Evolutionary conservation across 1,140 invertebrate genomes (phyloP).

Genomic region (Vanessa atalanta): DNA sequence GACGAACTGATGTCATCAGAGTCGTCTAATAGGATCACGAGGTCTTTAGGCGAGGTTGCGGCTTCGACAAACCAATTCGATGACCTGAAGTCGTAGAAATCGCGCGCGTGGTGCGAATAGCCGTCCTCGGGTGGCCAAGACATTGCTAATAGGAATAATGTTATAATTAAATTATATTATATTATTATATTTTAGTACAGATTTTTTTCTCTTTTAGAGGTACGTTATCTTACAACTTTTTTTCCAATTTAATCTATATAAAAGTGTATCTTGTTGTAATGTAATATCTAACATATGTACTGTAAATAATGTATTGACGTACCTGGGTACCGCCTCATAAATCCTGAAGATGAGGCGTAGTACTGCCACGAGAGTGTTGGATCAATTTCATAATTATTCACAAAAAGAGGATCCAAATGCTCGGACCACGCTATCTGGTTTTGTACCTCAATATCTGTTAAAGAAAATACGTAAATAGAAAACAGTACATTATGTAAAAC

Average conservation of each 20-base stretch:
- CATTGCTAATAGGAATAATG: constrained; percentile 55
- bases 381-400: constrained; percentile 95
- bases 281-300: too few species aligned
- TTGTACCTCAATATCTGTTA: constrained; percentile 87
- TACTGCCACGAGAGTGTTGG: constrained; percentile 97
- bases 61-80: constrained; percentile 97
- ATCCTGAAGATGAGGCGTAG: constrained; percentile 95
- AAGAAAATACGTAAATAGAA: constrained; percentile 18
- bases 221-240: too few species aligned
- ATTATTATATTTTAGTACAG: not conserved
- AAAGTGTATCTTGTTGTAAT: too few species aligned
- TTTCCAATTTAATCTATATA: too few species aligned
- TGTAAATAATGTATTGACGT: constrained; percentile 18
- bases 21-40: constrained; percentile 95
- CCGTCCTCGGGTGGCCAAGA: constrained; percentile 77
- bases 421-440: constrained; percentile 96
- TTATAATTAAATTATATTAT: not conserved
- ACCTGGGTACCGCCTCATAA: constrained; percentile 96
- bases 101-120: constrained; percentile 82
- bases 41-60: constrained; percentile 97
- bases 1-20: constrained; percentile 94
- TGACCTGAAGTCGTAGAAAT: constrained; percentile 93
- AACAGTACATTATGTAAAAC: too few species aligned
- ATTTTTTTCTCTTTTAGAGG: not conserved
- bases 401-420: constrained; percentile 93